A percentile compares a stretch with the other conserved stretches of the same genome.
phyloP scores from a whole-genome alignment of 2,888 invertebrate species.

The Cataglyphis cursor region DNA sequence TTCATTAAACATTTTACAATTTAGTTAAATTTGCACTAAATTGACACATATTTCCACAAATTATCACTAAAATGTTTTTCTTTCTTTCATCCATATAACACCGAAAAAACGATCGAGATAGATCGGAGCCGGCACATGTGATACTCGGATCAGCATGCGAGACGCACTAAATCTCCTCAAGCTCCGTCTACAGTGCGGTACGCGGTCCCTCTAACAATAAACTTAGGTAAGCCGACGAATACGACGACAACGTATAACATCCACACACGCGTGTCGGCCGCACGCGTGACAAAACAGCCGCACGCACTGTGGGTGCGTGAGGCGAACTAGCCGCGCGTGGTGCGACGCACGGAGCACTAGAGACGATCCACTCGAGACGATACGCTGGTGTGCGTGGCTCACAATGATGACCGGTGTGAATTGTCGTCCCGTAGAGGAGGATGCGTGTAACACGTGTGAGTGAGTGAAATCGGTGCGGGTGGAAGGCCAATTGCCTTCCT shows the following conservation, averaged over 20 bases:
- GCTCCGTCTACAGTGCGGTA: slow-evolving; percentile 72
- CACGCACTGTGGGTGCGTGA: slow-evolving; percentile 60
- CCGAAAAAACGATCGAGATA: slow-evolving; percentile 10
- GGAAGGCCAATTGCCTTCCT: slow-evolving; percentile 33
- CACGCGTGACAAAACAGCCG: slow-evolving; percentile 69
- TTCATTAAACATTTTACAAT: not conserved
- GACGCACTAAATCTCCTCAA: slow-evolving; percentile 79
- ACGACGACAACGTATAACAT: slow-evolving; percentile 40
- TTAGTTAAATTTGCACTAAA: slow-evolving; percentile 1
- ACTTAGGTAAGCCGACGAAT: slow-evolving; percentile 76
- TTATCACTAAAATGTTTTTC: slow-evolving; percentile 12
- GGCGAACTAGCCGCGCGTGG: slow-evolving; percentile 58
- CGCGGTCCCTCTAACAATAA: slow-evolving; percentile 82
- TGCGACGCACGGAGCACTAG: slow-evolving; percentile 49
- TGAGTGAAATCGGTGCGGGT: slow-evolving; percentile 26
- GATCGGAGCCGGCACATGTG: slow-evolving; percentile 66
- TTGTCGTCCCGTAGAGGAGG: slow-evolving; percentile 35
- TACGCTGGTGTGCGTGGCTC: slow-evolving; percentile 23
- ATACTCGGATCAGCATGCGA: slow-evolving; percentile 76
- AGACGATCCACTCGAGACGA: slow-evolving; percentile 64
- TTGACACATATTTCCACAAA: not conserved
- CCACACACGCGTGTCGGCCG: slow-evolving; percentile 62
- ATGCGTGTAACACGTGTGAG: slow-evolving; percentile 16
- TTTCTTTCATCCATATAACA: not conserved
- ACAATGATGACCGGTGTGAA: slow-evolving; percentile 53